Percentiles rank a stretch among this genome's conserved stretches.
These are phyloP conservation scores for Dione vanillae DNA, from an alignment of 2,888 invertebrate species.

Conservation along the genomic window DNA sequence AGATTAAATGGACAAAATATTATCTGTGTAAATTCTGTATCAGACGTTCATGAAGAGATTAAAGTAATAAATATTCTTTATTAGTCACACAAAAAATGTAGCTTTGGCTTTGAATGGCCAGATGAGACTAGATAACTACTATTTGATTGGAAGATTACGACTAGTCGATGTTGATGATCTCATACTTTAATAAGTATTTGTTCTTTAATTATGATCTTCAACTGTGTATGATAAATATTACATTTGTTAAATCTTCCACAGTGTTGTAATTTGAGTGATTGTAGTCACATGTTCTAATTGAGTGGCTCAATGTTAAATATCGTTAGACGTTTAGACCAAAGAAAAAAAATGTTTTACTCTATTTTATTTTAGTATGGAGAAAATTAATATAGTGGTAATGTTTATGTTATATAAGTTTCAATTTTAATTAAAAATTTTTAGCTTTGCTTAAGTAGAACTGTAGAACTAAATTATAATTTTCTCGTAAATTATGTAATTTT, in stretches of 20 bases:
- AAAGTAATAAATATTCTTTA: constrained; percentile 29
- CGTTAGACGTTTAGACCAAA: too few relatives aligned
- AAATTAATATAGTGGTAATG: too few relatives aligned
- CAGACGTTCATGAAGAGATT: constrained; percentile 11
- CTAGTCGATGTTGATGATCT: constrained; percentile 33
- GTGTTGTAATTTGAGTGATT: too few relatives aligned
- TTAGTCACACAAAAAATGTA: constrained; percentile 30
- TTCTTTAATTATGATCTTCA: constrained; percentile 16
- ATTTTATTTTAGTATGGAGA: too few relatives aligned
- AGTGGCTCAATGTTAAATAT: too few relatives aligned
- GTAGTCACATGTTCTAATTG: too few relatives aligned
- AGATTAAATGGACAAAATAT: not conserved
- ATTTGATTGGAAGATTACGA: constrained; percentile 39
- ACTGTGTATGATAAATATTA: not conserved
- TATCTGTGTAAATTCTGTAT: constrained; percentile 12
- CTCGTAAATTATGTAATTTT: too few relatives aligned
- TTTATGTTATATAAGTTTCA: too few relatives aligned
- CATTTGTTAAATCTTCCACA: not conserved
- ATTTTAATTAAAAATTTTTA: too few relatives aligned
- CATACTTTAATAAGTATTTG: constrained; percentile 36
- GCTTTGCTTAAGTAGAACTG: too few relatives aligned
- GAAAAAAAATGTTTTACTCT: too few relatives aligned
- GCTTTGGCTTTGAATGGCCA: constrained; percentile 33
- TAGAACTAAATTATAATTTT: too few relatives aligned
- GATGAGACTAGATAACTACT: constrained; percentile 36